A percentile compares a stretch with the other conserved stretches of the same genome.
Evolutionary conservation across 2,113 vertebrate species (phyloP).

Genomic region (Brachionichthys hirsutus): DNA sequence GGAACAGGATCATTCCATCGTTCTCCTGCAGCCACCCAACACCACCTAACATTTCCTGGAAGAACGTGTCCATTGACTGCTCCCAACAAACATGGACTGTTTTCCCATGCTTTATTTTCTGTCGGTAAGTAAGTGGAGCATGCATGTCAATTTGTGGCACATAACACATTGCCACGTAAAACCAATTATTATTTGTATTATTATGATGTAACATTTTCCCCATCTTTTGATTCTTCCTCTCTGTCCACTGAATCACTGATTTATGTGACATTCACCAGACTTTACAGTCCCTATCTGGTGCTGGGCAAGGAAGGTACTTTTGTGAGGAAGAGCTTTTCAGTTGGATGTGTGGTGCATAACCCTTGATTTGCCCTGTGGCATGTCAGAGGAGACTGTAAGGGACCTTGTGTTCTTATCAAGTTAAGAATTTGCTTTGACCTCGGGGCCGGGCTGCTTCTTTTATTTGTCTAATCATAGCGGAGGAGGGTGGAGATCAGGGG

Average conservation of each 20-base stretch:
- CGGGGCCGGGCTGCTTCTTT: constrained; percentile 60
- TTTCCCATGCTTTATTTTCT: constrained; percentile 97
- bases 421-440: constrained; percentile 70
- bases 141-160: constrained; percentile 53
- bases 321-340: constrained; percentile 23
- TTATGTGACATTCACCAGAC: constrained; percentile 26
- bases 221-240: neutral
- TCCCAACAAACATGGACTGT: constrained; percentile 99
- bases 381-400: constrained; percentile 50
- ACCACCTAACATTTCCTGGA: constrained; percentile 84
- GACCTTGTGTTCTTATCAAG: constrained; percentile 61
- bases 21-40: constrained; percentile 77
- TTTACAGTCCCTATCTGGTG: constrained; percentile 19
- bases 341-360: constrained; percentile 47
- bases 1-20: constrained; percentile 79
- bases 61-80: constrained; percentile 83
- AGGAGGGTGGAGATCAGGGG: constrained; percentile 36
- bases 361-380: constrained; percentile 46
- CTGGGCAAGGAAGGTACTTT: constrained; percentile 4
- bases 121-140: constrained; percentile 89
- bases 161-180: constrained; percentile 33
- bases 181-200: too few relatives aligned
- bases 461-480: constrained; percentile 71
- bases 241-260: constrained; percentile 21
- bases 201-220: constrained; percentile 2